Evolutionary conservation across 2,797 vertebrate genomes (phyloP), one percentile per base, ranked within the genome.

Genomic region (Poecilia velifera): DNA sequence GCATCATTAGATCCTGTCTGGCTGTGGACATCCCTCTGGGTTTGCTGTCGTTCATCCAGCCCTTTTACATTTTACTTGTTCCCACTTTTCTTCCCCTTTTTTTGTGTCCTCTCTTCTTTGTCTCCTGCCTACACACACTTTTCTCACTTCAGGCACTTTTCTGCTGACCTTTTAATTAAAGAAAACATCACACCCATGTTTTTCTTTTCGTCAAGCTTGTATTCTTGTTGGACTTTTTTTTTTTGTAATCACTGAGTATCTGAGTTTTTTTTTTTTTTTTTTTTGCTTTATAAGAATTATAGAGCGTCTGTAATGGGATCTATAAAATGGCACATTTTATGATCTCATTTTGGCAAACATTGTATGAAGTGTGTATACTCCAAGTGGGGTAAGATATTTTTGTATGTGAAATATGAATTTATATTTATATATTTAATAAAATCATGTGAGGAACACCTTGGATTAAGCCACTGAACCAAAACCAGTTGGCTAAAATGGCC

Each of bases 1-100:
- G 77, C 80, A 86, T 85, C 88, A 88, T 89, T 89, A 87, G 83
- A 84, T 86, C 47, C 80, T 84, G 85, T 90, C 81, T 86, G 46
- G 72, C 82, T 82, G 76, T 1, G 72, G 85, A 79, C 85, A 49
- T 68, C 82, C 84, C 87, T 79, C 76, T 77, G 76, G 75, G 49
- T 82, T 72, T 55, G 62, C 45, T 57, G 31, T 78, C 74, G 66
- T 75, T 82, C 71, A 55, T 53, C 31, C 70, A 28, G 49, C 14
- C 20, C 28, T 73, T 78, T 45, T 79, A 57, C 41, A 76, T 76
- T 89, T 68, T 53, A 62, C 71, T 84, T 85, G 66, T 73, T 89
- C 85, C 84, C 64, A 39, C 31, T 80, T 81, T 80, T 47, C 39
- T 51, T 79, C 28, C 14, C 31, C 62, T 53, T 41, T 57, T 89